Percentiles rank a stretch among this genome's conserved stretches.
Conservation (phyloP, 2,797 vertebrate genomes). For the Danio tinwini region DNA sequence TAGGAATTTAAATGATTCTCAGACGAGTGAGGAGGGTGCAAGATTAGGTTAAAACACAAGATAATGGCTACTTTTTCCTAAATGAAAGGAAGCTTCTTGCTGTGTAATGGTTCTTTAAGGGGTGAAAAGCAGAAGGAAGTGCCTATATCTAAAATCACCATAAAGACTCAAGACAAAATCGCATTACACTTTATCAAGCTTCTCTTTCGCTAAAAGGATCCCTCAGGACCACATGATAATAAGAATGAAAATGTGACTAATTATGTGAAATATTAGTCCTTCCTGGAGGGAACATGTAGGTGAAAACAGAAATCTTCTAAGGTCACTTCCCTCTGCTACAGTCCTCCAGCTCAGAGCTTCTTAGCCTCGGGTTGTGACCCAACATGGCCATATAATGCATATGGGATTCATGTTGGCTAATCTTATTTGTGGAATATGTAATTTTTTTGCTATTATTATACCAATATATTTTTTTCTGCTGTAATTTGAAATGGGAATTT, state of each 20-base stretch:
- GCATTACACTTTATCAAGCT: slow-evolving; percentile 60
- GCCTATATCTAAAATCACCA: slow-evolving; percentile 69
- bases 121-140: slow-evolving; percentile 27
- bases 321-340: background rate
- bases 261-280: slow-evolving; percentile 59
- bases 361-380: background rate
- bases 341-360: background rate
- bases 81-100: slow-evolving; percentile 64
- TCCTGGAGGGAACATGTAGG: slow-evolving; percentile 58
- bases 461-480: no score
- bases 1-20: slow-evolving; percentile 64
- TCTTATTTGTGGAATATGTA: background rate
- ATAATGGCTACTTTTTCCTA: slow-evolving; percentile 66
- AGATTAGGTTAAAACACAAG: slow-evolving; percentile 74
- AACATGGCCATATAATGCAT: background rate
- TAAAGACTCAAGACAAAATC: slow-evolving; percentile 62
- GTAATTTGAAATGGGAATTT: no score
- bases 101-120: slow-evolving; percentile 71
- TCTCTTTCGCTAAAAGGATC: slow-evolving; percentile 56
- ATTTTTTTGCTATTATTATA: background rate
- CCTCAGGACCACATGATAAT: slow-evolving; percentile 63
- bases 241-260: slow-evolving; percentile 68
- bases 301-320: slow-evolving; percentile 61
- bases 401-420: background rate
- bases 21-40: slow-evolving; percentile 70